Percentiles rank a stretch among this genome's conserved stretches.
Evolutionary conservation across 2,113 vertebrate genomes (phyloP).

Genomic region (Morone saxatilis): DNA sequence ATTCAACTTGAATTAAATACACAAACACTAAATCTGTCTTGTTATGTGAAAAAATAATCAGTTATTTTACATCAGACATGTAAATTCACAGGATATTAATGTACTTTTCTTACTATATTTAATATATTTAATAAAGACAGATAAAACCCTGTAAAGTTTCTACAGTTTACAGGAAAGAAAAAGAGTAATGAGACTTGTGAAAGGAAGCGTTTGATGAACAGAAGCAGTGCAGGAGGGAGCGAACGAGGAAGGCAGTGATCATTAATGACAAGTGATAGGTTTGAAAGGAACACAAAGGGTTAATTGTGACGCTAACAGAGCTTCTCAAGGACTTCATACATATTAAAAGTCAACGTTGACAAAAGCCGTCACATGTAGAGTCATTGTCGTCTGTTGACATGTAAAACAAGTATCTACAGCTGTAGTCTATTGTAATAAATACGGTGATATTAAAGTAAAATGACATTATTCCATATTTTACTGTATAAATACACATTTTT

Average conservation of each 20-base stretch:
- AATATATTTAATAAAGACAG: too few relatives aligned
- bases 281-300: conserved; percentile 22
- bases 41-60: too few relatives aligned
- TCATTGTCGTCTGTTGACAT: conserved; percentile 21
- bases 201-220: not conserved
- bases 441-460: too few relatives aligned
- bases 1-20: too few relatives aligned
- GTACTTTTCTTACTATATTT: too few relatives aligned
- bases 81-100: too few relatives aligned
- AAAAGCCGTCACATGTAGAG: conserved; percentile 3
- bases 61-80: too few relatives aligned
- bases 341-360: conserved; percentile 35
- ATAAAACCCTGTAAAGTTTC: too few relatives aligned
- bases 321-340: conserved; percentile 29
- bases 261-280: conserved; percentile 26
- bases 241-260: not conserved
- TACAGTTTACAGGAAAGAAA: not conserved
- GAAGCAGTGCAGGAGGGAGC: not conserved
- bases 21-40: too few relatives aligned
- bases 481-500: too few relatives aligned
- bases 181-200: not conserved
- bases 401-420: conserved; percentile 1
- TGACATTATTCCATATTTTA: too few relatives aligned
- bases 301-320: conserved; percentile 34
- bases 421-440: too few relatives aligned